Conservation (phyloP, 2,888 invertebrate species). For the Caenorhabditis sp. region DNA sequence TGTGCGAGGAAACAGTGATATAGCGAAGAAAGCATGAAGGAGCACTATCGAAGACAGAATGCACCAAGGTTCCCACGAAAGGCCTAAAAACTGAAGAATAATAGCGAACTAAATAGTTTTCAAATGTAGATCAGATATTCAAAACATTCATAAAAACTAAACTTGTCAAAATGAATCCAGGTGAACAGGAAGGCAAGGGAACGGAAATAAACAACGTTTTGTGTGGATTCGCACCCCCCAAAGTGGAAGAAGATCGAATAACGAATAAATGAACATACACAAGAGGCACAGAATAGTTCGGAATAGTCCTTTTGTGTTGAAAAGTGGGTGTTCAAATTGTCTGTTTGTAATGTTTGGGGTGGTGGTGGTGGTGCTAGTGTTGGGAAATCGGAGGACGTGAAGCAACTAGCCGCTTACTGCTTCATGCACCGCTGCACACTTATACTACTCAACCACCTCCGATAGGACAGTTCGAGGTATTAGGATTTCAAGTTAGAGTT, state of each 20-base stretch:
- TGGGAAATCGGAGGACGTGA: constrained; percentile 9
- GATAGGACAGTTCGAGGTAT: too few relatives aligned
- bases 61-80: too few relatives aligned
- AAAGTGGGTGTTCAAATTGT: constrained; percentile 5
- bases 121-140: too few relatives aligned
- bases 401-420: constrained; percentile 59
- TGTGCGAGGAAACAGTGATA: neutral
- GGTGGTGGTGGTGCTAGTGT: neutral
- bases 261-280: constrained; percentile 33
- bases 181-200: neutral
- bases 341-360: constrained; percentile 17
- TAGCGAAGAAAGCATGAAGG: neutral
- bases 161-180: neutral
- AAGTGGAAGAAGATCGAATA: constrained; percentile 27
- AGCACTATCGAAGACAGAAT: neutral
- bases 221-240: constrained; percentile 5
- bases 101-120: too few relatives aligned
- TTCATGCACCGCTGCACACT: constrained; percentile 65
- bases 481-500: too few relatives aligned
- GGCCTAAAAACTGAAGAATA: too few relatives aligned
- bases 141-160: neutral
- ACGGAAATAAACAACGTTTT: constrained; percentile 4
- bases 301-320: constrained; percentile 37
- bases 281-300: constrained; percentile 11
- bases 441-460: neutral